Conservation (phyloP, 2,888 invertebrate species). For the Shargacucullia verbasci region DNA sequence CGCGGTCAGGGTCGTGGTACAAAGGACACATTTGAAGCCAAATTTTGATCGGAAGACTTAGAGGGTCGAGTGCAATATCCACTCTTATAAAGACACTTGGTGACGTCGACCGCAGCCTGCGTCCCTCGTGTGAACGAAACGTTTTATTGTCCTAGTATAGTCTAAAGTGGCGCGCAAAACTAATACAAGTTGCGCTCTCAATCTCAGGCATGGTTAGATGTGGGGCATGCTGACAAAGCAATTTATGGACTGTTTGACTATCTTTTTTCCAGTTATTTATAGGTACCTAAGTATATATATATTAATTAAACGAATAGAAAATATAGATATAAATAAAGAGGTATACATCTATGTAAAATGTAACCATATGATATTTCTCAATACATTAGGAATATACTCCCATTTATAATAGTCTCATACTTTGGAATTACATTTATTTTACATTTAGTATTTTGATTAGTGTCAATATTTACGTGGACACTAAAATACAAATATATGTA, state of each 20-base stretch:
- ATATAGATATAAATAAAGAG: constrained; percentile 54
- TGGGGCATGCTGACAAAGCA: constrained; percentile 60
- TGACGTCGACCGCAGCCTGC: constrained; percentile 52
- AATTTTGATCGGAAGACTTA: constrained; percentile 81
- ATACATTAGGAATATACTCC: constrained; percentile 58
- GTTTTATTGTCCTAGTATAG: constrained; percentile 87
- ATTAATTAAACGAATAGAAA: constrained; percentile 58
- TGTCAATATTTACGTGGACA: constrained; percentile 74
- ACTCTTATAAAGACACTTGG: constrained; percentile 61
- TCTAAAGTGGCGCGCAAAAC: constrained; percentile 82
- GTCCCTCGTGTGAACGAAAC: constrained; percentile 75
- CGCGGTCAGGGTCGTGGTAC: constrained; percentile 55
- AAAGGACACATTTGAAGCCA: constrained; percentile 70
- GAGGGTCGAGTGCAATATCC: constrained; percentile 56
- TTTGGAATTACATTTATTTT: constrained; percentile 68
- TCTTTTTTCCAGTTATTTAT: constrained; percentile 35
- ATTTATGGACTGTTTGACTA: constrained; percentile 47
- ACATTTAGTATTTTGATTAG: constrained; percentile 65
- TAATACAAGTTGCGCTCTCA: constrained; percentile 64
- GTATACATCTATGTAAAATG: constrained; percentile 51
- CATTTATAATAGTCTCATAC: constrained; percentile 61
- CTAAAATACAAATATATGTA: constrained; percentile 76
- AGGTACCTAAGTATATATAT: constrained; percentile 33
- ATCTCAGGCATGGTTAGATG: constrained; percentile 48
- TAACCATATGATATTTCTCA: constrained; percentile 55